phyloP scores from a whole-genome alignment of 2,113 vertebrate genomes.

The Etheostoma spectabile region DNA sequence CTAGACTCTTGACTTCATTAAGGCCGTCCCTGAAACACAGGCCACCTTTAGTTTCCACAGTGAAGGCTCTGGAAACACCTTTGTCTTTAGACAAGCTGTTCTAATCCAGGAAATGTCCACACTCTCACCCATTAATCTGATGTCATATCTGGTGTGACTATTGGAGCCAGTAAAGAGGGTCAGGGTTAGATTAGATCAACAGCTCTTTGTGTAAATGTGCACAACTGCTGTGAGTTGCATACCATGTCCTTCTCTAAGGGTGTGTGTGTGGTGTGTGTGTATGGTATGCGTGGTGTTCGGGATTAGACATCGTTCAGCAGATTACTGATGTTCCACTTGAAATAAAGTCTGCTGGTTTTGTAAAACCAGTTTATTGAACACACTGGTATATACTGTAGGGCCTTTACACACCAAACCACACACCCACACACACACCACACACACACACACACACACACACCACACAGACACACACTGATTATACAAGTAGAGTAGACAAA shows the following conservation, averaged over 20 bases:
- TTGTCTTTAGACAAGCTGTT: conserved; percentile 11
- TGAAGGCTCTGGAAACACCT: conserved; percentile 19
- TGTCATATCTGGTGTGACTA: conserved; percentile 50
- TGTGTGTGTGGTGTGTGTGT: conserved; percentile 7
- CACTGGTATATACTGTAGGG: not conserved
- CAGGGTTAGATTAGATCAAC: conserved; percentile 69
- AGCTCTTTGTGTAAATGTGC: conserved; percentile 51
- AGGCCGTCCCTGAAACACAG: not conserved
- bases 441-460: not conserved
- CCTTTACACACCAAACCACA: not conserved
- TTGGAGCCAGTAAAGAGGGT: conserved; percentile 48
- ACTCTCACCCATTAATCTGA: conserved; percentile 54
- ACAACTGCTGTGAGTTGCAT: conserved; percentile 18
- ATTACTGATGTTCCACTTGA: conserved; percentile 59
- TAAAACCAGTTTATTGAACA: not conserved
- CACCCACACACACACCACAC: conserved; percentile 10
- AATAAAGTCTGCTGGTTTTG: conserved; percentile 8
- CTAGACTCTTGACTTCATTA: not conserved
- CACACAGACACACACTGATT: not conserved
- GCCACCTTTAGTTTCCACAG: not conserved
- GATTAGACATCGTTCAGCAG: conserved; percentile 51
- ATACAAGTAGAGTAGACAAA: too few relatives aligned
- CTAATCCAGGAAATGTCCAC: conserved; percentile 44
- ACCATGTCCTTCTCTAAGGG: not conserved
- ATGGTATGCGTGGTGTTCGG: conserved; percentile 7